Evolutionary conservation across 1,140 invertebrate species (phyloP).

Genomic region (Drosophila teissieri): DNA sequence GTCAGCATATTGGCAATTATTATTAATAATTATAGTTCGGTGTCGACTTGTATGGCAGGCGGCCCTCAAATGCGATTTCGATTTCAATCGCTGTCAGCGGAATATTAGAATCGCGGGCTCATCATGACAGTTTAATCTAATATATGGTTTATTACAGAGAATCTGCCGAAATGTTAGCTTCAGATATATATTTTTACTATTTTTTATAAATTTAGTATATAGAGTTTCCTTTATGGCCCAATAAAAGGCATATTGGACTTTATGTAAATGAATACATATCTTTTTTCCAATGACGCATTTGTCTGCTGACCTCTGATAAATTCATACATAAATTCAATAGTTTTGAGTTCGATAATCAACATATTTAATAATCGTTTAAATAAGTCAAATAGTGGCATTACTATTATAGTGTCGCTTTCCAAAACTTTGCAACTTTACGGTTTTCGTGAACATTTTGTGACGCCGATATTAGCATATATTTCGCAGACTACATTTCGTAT

Average conservation of each 20-base stretch:
- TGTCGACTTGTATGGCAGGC: constrained; percentile 19
- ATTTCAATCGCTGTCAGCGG: constrained; percentile 9
- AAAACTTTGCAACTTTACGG: too few species aligned
- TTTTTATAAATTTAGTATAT: too few species aligned
- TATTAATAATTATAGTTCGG: constrained; percentile 40
- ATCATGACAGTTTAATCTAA: constrained; percentile 1
- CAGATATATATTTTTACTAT: too few species aligned
- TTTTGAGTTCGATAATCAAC: not conserved
- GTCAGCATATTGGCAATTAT: constrained; percentile 25
- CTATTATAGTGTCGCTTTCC: too few species aligned
- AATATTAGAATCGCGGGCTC: constrained; percentile 5
- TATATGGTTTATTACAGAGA: not conserved
- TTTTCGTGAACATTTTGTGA: constrained; percentile 16
- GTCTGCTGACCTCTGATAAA: constrained; percentile 4
- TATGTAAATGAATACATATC: too few species aligned
- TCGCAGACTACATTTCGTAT: constrained; percentile 38
- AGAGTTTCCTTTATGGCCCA: too few species aligned
- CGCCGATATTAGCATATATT: constrained; percentile 36
- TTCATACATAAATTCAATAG: constrained; percentile 3
- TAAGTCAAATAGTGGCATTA: not conserved
- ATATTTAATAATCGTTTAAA: not conserved
- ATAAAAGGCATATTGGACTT: too few species aligned
- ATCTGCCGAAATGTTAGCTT: too few species aligned
- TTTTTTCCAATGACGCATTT: constrained; percentile 4
- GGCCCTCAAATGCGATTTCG: constrained; percentile 7